Evolutionary conservation across 2,797 vertebrate genomes (phyloP).

Genomic region (Periophthalmus magnuspinnatus): DNA sequence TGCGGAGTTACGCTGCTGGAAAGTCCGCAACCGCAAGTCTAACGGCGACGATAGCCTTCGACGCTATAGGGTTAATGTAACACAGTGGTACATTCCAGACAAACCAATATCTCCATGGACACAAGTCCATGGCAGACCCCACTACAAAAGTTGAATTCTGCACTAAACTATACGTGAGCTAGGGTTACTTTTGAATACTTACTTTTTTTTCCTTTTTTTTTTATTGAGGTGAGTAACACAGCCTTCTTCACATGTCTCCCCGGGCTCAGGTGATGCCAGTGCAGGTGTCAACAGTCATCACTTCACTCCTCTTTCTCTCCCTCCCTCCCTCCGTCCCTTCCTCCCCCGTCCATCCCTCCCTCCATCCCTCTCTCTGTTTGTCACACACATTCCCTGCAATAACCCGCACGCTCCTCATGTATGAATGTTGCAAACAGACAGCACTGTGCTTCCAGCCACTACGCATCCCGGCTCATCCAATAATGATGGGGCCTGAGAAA

Average conservation of each 20-base stretch:
- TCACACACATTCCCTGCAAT: constrained; percentile 20
- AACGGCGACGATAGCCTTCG: too few species aligned
- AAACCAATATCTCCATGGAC: too few species aligned
- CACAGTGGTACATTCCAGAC: too few species aligned
- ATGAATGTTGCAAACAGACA: constrained; percentile 67
- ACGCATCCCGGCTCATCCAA: constrained; percentile 63
- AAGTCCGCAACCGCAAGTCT: too few species aligned
- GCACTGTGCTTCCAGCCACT: constrained; percentile 51
- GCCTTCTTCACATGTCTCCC: constrained; percentile 27
- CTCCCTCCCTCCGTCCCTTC: background rate
- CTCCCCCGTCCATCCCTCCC: background rate
- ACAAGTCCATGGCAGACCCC: too few species aligned
- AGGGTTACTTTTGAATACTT: too few species aligned
- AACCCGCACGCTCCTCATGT: background rate
- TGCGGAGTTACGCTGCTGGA: too few species aligned
- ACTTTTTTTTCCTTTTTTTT: too few species aligned
- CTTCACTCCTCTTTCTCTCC: constrained; percentile 29
- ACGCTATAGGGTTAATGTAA: too few species aligned
- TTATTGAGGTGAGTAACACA: constrained; percentile 20
- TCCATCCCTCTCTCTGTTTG: background rate
- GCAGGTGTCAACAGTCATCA: constrained; percentile 60
- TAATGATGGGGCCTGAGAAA: constrained; percentile 73
- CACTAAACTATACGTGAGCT: too few species aligned
- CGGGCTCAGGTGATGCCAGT: constrained; percentile 56
- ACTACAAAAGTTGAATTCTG: too few species aligned